These are phyloP conservation scores for Pluvianellus socialis DNA, from an alignment of 2,113 vertebrate species.

Conservation along the genomic window DNA sequence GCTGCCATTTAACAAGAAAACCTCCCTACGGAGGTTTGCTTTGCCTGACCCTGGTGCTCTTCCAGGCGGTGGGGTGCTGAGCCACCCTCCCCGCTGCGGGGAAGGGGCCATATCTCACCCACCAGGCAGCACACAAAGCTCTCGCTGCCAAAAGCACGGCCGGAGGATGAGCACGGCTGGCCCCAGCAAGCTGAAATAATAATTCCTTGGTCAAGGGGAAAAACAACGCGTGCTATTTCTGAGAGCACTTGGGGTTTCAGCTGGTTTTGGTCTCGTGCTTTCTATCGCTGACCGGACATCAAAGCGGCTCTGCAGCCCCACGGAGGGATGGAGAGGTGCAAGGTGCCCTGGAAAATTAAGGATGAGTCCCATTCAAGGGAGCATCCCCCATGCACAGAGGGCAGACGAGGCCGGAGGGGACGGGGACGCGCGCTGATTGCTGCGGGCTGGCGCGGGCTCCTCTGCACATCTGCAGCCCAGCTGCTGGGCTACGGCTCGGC, in stretches of 20 bases:
- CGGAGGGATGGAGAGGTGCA: accelerated
- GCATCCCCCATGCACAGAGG: accelerated
- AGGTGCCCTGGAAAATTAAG: neutral
- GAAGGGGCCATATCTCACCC: neutral
- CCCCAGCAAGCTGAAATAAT: neutral
- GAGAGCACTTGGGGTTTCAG: neutral
- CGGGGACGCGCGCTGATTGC: neutral
- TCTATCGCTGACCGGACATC: accelerated
- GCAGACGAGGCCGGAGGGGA: neutral
- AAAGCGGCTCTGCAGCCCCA: neutral
- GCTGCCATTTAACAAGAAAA: neutral
- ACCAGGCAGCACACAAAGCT: neutral
- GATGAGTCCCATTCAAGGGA: neutral
- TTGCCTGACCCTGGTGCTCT: neutral
- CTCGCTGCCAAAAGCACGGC: neutral
- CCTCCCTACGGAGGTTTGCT: neutral
- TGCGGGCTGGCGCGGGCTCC: neutral
- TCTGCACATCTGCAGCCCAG: slow-evolving; percentile 29
- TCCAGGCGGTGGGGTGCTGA: neutral
- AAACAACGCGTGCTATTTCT: neutral
- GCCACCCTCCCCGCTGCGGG: neutral
- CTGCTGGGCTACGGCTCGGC: neutral
- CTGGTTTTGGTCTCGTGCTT: neutral
- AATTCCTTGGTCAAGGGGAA: neutral
- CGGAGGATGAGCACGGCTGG: neutral